Base-by-base conservation (phyloP, 2,888 invertebrate genomes). In the Hyppa rectilinea region DNA sequence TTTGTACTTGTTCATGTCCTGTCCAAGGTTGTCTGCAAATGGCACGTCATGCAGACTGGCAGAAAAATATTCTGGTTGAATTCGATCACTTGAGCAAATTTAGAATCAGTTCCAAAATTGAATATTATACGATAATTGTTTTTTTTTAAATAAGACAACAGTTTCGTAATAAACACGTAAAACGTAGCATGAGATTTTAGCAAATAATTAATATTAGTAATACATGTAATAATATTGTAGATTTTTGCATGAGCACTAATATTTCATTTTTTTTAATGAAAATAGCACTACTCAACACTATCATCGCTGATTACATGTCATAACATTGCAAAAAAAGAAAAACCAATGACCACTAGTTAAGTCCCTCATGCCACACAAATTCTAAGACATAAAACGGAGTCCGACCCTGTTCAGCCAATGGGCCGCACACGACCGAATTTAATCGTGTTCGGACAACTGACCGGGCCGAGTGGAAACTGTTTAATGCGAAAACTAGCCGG, bases 361-460 rank as follows among this genome's bases (percentile, higher is more conserved):
- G 6, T 2, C 17, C n/a, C 43, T 45, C 38, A n/a, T 10, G 12
- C 45, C 29, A 12, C 4, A 47, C 38, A 38, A 56, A 64, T n/a
- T 40, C 14, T 40, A 23, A 72, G 67, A 63, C 64, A 72, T 69
- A 52, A 60, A 58, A 56, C 83, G 52, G 5, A 88, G 64, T 92
- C 67, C 90, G 75, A 43, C 87, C 86, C 90, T 87, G 87, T 4
- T 58, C 72, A 73, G 79, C 87, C 90, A 90, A 92, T 92, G 91
- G 92, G 89, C 89, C 85, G 88, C 88, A 89, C 89, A 87, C 87
- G 88, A 83, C 86, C 85, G 88, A 91, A 91, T 92, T 91, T 92
- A 93, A 93, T 93, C 91, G 93, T 90, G 87, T 92, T 88, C 90
- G 88, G 87, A 89, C 89, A 89, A 91, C 88, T 88, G 90, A 85